phyloP scores from a whole-genome alignment of 1,140 invertebrate species.

The Stenopsyche tienmushanensis region DNA sequence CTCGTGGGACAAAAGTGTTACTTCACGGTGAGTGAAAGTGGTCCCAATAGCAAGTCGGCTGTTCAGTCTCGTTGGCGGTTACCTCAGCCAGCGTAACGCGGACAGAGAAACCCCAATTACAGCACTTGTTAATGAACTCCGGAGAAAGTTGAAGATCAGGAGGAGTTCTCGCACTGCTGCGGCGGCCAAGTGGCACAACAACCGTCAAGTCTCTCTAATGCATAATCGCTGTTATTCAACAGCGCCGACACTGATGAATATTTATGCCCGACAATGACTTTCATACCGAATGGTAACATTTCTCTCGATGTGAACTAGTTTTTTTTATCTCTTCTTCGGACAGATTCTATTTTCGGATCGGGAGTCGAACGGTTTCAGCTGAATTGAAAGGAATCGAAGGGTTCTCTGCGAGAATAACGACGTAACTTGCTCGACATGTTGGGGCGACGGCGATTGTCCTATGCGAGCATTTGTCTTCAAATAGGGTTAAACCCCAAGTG shows the following conservation, averaged over 20 bases:
- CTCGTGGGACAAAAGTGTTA: neutral
- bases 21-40: slow-evolving; percentile 19
- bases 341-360: neutral
- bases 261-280: neutral
- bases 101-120: neutral
- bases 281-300: neutral
- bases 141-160: slow-evolving; percentile 36
- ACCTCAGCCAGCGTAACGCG: slow-evolving; percentile 8
- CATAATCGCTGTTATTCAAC: neutral
- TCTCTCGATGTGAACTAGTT: neutral
- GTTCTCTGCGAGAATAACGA: no score
- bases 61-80: slow-evolving; percentile 2
- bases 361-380: no score
- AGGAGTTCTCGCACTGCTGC: slow-evolving; percentile 24
- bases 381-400: no score
- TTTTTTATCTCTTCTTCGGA: neutral
- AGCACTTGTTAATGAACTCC: slow-evolving; percentile 37
- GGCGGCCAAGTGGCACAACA: neutral
- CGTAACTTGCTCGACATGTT: no score
- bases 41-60: slow-evolving; percentile 4
- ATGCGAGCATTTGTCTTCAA: no score
- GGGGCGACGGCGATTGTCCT: no score
- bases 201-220: neutral
- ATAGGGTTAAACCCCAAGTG: no score
- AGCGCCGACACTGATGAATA: neutral